Base-by-base conservation (phyloP, 2,113 vertebrate genomes). In the Anas platyrhynchos region DNA sequence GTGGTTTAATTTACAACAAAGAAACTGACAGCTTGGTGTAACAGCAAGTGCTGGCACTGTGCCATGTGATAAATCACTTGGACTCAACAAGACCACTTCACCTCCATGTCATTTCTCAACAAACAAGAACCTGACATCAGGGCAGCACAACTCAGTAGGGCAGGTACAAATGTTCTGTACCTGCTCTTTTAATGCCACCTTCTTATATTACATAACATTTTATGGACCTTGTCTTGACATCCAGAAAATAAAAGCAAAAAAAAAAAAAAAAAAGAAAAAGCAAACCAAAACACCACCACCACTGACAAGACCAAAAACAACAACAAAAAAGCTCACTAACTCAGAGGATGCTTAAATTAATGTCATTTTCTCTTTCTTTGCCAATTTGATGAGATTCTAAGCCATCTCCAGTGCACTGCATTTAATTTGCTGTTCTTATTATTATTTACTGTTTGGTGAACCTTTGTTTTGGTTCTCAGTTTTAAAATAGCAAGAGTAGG, bases 11-110 rank as follows among this genome's bases (percentile, higher is more conserved):
- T 97, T 94, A 92, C 90, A 92, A 41, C 67, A 82, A 80, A 89
- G 81, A 89, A 95, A 85, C 31, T 86, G 94, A 88, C 86, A 89
- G 82, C 76, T 79, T 55, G 63, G 87, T 84, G 77, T 66, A 89
- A 95, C 66, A 75, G 56, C 63, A 67, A 83, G 58, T 55, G 69
- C 85, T 93, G 86, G 88, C 38, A 0, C 10, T 0, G 3, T 48
- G 89, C 93, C 92, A 71, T 61, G 82, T 87, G 81, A 95, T 85
- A 93, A 95, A 93, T 95, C 85, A 94, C 71, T 88, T 15, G n/a
- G 61, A 72, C 68, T 84, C 72, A 89, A 85, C 73, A 90, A 93
- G 91, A 72, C 90, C 75, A 88, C 71, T 83, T 86, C 80, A 87
- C 77, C 91, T 89, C 72, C 58, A 54, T 89, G 90, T 89, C 86